Conservation (phyloP, 1,140 invertebrate species). For the Dendrolimus kikuchii region DNA sequence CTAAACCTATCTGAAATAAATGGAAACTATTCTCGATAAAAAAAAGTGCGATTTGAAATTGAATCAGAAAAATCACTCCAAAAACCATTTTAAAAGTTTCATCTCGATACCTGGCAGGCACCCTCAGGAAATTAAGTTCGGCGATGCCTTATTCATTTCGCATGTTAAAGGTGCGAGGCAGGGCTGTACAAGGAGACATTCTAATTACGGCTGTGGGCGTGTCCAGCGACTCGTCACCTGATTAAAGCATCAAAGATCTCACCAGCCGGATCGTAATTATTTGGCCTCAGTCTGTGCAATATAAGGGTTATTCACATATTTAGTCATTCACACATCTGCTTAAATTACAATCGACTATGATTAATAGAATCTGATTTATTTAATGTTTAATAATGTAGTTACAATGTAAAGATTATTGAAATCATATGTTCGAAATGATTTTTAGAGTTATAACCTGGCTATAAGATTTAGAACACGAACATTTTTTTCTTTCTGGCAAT, state of each 20-base stretch:
- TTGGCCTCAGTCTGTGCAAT: conserved; percentile 18
- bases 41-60: no score
- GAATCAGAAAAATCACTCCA: no score
- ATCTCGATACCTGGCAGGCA: conserved; percentile 1
- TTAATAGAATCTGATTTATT: no score
- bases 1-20: no score
- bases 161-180: conserved; percentile 19
- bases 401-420: no score
- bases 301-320: conserved; percentile 11
- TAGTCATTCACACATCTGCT: conserved; percentile 2
- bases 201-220: conserved; percentile 42
- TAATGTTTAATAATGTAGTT: no score
- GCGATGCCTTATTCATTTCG: conserved; percentile 12
- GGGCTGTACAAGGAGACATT: conserved; percentile 35
- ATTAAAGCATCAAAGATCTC: conserved; percentile 48
- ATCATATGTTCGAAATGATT: no score
- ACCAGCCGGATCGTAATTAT: conserved; percentile 33
- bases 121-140: conserved; percentile 6
- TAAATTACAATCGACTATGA: conserved; percentile 1
- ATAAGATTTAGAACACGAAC: no score
- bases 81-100: no score
- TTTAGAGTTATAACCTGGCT: no score
- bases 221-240: conserved; percentile 31
- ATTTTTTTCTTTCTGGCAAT: no score
- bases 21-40: no score